A percentile compares a stretch with the other conserved stretches of the same genome.
These are phyloP conservation scores for Ia io DNA, from an alignment of 2,113 vertebrate species.

Conservation along the genomic window DNA sequence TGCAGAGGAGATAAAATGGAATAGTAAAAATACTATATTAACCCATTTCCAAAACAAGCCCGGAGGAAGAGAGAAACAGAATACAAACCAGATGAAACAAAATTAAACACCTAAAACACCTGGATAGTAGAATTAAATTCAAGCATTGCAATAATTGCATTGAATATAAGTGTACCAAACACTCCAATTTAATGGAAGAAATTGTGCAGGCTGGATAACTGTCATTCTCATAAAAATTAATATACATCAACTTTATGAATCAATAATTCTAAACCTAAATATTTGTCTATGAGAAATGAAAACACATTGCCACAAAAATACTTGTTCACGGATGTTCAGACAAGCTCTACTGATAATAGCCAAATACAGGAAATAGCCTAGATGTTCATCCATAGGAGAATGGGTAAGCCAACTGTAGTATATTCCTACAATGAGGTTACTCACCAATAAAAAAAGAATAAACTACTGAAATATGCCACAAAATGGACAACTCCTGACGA, in stretches of 20 bases:
- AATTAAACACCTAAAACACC: not conserved
- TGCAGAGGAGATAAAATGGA: not conserved
- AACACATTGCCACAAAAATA: not conserved
- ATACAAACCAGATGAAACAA: not conserved
- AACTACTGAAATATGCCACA: not conserved
- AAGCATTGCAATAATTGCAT: not conserved
- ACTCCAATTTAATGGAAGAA: not conserved
- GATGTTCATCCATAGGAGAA: not conserved
- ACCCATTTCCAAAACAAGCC: not conserved
- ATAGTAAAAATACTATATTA: not conserved
- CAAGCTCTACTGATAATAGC: not conserved
- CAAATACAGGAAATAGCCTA: not conserved
- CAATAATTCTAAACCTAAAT: not conserved
- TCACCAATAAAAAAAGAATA: not conserved
- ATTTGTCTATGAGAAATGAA: slow-evolving; percentile 7
- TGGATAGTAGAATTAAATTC: not conserved
- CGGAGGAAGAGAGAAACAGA: not conserved
- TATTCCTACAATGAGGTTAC: not conserved
- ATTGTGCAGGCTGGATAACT: not conserved
- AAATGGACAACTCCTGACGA: not conserved
- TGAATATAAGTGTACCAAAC: not conserved
- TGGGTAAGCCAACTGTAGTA: not conserved
- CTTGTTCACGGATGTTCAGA: not conserved
- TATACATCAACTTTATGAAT: not conserved
- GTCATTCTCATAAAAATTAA: not conserved